Base-by-base conservation (phyloP, 1,140 invertebrate genomes). In the Zaprionus africanus region DNA sequence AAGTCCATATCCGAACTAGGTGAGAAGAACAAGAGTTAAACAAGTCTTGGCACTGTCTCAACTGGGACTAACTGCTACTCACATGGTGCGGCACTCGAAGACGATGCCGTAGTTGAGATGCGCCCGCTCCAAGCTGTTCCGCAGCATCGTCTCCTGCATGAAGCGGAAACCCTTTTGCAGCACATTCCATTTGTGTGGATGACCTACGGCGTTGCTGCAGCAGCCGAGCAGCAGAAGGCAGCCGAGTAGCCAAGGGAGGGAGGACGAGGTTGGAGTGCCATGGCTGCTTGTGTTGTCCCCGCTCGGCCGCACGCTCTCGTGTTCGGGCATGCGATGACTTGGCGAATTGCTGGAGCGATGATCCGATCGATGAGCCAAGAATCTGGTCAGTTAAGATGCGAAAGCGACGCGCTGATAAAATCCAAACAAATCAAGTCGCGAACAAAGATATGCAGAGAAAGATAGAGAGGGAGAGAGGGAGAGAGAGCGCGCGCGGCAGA, bases 81-180 rank as follows among this genome's bases (percentile, higher is more conserved):
- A 92, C 91, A 84, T 81, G 58, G 91, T 91, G 38, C 91, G 90
- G 34, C 91, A 92, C 63, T 92, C 86, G n/a, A 92, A 92, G 51
- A 92, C 82, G 22, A 92, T 92, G 1, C 90, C 91, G 26, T 83
- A 76, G 54, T 92, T 92, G 1, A 92, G 90, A 54, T 82, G 79
- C 0, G 91, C 90, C 11, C 91, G 83, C 46, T 92, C 87, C 43
- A 92, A 63, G 19, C 91, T 92, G 11, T 78, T 92, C 0, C 84
- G 53, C 0, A 92, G 76, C 91, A 92, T 92, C 0, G 68, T 78
- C 68, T 92, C 90, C 78, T 92, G 91, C 19, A 92, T 53, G 26
- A 76, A 78, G 0, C 91, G 86, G 26, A 92, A 85, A 19, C 81
- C 76, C 59, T 76, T 91, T 70, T 73, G 73, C 74, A 92, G 58